Evolutionary conservation across 2,113 vertebrate genomes (phyloP).

Genomic region (Clinocottus analis): DNA sequence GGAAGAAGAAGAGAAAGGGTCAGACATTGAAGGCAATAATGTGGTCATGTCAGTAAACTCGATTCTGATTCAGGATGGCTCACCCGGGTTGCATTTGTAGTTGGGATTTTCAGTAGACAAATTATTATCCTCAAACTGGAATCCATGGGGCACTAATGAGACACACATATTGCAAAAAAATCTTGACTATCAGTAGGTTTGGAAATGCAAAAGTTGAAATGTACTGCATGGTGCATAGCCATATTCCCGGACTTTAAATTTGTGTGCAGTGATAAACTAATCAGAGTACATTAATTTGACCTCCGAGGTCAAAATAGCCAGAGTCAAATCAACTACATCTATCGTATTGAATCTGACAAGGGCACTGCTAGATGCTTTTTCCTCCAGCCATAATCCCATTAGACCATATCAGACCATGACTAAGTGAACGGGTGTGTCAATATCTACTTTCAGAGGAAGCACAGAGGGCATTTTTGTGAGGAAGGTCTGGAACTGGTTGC

Average conservation of each 20-base stretch:
- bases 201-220: neutral
- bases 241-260: constrained; percentile 30
- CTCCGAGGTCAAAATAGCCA: constrained; percentile 66
- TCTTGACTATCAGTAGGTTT: neutral
- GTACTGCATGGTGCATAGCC: neutral
- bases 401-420: constrained; percentile 70
- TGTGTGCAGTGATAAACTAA: constrained; percentile 20
- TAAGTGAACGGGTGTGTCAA: constrained; percentile 56
- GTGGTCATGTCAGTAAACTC: neutral
- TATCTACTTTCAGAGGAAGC: constrained; percentile 95
- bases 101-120: constrained; percentile 97
- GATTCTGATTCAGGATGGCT: constrained; percentile 59
- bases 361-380: constrained; percentile 58
- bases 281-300: constrained; percentile 46
- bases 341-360: constrained; percentile 56
- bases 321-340: constrained; percentile 64
- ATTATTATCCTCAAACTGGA: constrained; percentile 98
- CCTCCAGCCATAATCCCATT: constrained; percentile 64
- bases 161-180: constrained; percentile 5
- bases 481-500: constrained; percentile 99
- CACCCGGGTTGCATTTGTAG: constrained; percentile 94
- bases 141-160: constrained; percentile 93
- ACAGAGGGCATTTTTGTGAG: constrained; percentile 95
- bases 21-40: constrained; percentile 14
- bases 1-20: constrained; percentile 17